phyloP scores from a whole-genome alignment of 2,888 invertebrate genomes.

The Yponomeuta evonymella region DNA sequence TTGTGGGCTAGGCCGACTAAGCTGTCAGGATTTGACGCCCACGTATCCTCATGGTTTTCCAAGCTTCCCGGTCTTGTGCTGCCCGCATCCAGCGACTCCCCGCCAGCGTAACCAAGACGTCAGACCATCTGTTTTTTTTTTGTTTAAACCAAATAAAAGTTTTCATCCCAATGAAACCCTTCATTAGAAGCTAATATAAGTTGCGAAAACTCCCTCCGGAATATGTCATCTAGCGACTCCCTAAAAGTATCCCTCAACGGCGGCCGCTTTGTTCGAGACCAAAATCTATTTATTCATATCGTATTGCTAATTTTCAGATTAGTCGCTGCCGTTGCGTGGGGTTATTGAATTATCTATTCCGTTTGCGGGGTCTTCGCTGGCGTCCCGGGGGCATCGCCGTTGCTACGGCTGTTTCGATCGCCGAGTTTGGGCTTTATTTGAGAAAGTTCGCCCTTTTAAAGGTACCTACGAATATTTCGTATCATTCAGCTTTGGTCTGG shows the following conservation, averaged over 20 bases:
- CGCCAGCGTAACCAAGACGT: no score
- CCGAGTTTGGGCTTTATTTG: constrained; percentile 8
- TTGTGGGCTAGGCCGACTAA: no score
- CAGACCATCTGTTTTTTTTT: no score
- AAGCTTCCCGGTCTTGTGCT: no score
- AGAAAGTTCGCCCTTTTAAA: background rate
- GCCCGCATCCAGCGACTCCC: no score
- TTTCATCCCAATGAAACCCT: constrained; percentile 36
- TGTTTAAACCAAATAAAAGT: background rate
- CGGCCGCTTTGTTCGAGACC: constrained; percentile 57
- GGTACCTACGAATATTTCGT: no score
- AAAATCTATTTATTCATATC: constrained; percentile 73
- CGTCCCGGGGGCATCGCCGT: constrained; percentile 43
- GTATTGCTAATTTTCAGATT: constrained; percentile 74
- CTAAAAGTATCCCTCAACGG: constrained; percentile 31
- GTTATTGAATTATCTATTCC: constrained; percentile 74
- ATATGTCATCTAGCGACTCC: constrained; percentile 3
- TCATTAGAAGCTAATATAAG: constrained; percentile 61
- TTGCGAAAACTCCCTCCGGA: constrained; percentile 44
- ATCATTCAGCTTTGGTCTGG: no score
- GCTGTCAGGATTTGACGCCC: no score
- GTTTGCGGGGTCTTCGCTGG: constrained; percentile 56
- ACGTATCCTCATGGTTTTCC: no score
- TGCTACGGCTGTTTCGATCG: constrained; percentile 26
- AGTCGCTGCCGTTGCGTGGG: constrained; percentile 63